Evolutionary conservation across 2,888 invertebrate species (phyloP), one percentile per base, ranked within the genome.

Genomic region (Rotaria macrura): DNA sequence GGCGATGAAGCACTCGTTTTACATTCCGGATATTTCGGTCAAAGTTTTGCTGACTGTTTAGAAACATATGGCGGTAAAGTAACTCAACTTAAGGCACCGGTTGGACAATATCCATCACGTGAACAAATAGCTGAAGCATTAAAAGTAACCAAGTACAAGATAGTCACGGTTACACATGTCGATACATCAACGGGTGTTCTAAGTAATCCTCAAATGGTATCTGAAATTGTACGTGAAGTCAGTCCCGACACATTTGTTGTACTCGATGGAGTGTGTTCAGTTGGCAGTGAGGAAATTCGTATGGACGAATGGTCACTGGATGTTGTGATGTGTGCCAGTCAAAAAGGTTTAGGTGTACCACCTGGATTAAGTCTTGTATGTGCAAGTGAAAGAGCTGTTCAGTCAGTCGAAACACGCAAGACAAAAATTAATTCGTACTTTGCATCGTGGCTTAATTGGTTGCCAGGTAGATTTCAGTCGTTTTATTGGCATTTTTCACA

Each of bases 301-400:
- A 43, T 79, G 40, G 79, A 79, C 14, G 79, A 79, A 43, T 79
- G 79, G 79, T 25, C 23, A n/a, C 5, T 79, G 9, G 79, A 79
- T 43, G 40, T 43, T 17, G 79, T 43, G 4, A 79, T 79, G 79
- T 43, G 43, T 43, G 40, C 43, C 14, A 79, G 79, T 43, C 79
- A 79, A 43, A 79, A 79, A 43, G 79, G 43, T 43, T 79, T 79
- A n/a, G 79, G 79, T 79, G 79, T 43, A 25, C 79, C 79, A 79
- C 79, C 79, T 25, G 79, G 79, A 23, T 14, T 79, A 12, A 25
- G 43, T 43, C 79, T 79, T 40, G 43, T 79, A 25, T 43, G 40
- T 25, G 40, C 20, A 17, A 79, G 79, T n/a, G 43, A 79, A 79
- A 23, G 43, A 79, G 40, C 79, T 43, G 34, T 79, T 43, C 23